A percentile compares a stretch with the other conserved stretches of the same genome.
Evolutionary conservation across 2,888 invertebrate genomes (phyloP).

Genomic region (Spodoptera picta): DNA sequence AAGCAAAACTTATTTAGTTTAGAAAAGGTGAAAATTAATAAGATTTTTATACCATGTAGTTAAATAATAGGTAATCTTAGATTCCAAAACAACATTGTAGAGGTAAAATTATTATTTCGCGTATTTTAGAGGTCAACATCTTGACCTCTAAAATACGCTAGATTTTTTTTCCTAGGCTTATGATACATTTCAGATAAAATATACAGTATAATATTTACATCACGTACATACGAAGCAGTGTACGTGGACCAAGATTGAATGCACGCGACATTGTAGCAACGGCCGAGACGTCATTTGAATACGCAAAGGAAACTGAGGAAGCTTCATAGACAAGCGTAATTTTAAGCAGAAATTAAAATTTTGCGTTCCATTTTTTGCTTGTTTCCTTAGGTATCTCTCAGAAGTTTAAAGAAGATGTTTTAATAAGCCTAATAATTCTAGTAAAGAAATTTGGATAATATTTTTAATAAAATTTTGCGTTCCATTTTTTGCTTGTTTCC

Average conservation of each 20-base stretch:
- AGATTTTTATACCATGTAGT: too few relatives aligned
- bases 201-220: not conserved
- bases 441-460: not conserved
- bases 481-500: too few relatives aligned
- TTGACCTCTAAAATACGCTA: conserved; percentile 15
- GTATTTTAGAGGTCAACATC: too few relatives aligned
- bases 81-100: too few relatives aligned
- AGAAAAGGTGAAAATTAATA: too few relatives aligned
- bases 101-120: too few relatives aligned
- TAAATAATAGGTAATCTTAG: too few relatives aligned
- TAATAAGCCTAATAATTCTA: conserved; percentile 3
- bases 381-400: conserved; percentile 27
- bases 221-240: conserved; percentile 10
- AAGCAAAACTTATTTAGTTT: too few relatives aligned
- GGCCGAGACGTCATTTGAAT: conserved; percentile 61
- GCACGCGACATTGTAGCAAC: conserved; percentile 37
- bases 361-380: conserved; percentile 37
- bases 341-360: conserved; percentile 63
- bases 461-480: too few relatives aligned
- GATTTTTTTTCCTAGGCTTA: not conserved
- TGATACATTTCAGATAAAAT: conserved; percentile 14
- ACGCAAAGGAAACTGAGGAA: conserved; percentile 62
- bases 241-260: conserved; percentile 27
- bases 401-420: conserved; percentile 7
- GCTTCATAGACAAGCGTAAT: conserved; percentile 56